These are phyloP conservation scores for Sceloporus tristichus DNA, from an alignment of 2,113 vertebrate genomes.

Conservation along the genomic window DNA sequence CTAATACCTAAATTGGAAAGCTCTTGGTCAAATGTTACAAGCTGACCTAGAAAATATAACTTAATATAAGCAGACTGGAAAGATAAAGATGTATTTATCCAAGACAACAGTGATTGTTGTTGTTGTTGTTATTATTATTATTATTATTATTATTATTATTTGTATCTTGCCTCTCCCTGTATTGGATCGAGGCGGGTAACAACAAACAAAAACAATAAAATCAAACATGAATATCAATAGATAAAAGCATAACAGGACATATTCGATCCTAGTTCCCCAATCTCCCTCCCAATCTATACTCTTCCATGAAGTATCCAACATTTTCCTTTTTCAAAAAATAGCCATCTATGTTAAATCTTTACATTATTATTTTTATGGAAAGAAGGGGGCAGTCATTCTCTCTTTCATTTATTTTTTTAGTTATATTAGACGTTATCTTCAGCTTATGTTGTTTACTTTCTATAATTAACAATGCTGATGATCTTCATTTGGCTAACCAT, in stretches of 20 bases:
- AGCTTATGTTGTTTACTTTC: slow-evolving; percentile 47
- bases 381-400: neutral
- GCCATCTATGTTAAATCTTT: slow-evolving; percentile 31
- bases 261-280: too few species aligned
- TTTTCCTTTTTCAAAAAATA: slow-evolving; percentile 58
- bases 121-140: neutral
- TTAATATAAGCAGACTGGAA: neutral
- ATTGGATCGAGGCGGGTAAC: too few species aligned
- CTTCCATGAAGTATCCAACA: slow-evolving; percentile 30
- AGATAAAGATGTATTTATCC: neutral
- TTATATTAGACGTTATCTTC: too few species aligned
- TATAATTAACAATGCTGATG: slow-evolving; percentile 55
- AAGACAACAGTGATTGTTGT: slow-evolving; percentile 29
- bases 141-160: too few species aligned
- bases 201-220: too few species aligned
- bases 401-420: too few species aligned
- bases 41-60: neutral
- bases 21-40: slow-evolving; percentile 26
- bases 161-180: too few species aligned
- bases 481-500: slow-evolving; percentile 28
- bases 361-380: slow-evolving; percentile 62
- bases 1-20: slow-evolving; percentile 9
- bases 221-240: too few species aligned
- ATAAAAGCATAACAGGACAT: too few species aligned
- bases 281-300: slow-evolving; percentile 27